A percentile compares a stretch with the other conserved stretches of the same genome.
These are phyloP conservation scores for Amphilophus citrinellus DNA, from an alignment of 2,113 vertebrate genomes.

Conservation along the genomic window DNA sequence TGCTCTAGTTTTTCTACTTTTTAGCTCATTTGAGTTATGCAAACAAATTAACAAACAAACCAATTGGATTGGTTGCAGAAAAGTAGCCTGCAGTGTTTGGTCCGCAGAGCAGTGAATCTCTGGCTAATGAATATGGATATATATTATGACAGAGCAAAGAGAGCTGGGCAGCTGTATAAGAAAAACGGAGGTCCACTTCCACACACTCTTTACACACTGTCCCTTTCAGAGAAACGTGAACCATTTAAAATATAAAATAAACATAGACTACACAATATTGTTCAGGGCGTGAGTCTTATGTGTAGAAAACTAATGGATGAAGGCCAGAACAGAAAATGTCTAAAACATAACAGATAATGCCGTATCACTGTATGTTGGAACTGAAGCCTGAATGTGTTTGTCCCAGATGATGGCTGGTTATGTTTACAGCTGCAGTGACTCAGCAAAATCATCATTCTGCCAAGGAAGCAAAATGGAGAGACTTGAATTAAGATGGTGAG, in stretches of 20 bases:
- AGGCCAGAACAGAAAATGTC: neutral
- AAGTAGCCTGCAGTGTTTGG: slow-evolving; percentile 48
- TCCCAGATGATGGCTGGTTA: slow-evolving; percentile 14
- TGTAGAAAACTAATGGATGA: neutral
- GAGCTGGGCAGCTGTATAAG: slow-evolving; percentile 4
- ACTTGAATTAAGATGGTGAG: slow-evolving; percentile 42
- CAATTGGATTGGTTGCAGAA: slow-evolving; percentile 11
- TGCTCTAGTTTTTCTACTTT: slow-evolving; percentile 27
- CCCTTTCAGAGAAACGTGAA: neutral
- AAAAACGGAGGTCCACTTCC: neutral
- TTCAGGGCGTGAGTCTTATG: neutral
- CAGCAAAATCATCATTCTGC: slow-evolving; percentile 56
- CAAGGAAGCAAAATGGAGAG: slow-evolving; percentile 42
- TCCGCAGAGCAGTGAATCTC: slow-evolving; percentile 40
- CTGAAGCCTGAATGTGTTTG: slow-evolving; percentile 10
- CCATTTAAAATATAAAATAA: slow-evolving; percentile 6
- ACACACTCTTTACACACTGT: neutral
- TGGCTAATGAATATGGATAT: slow-evolving; percentile 62
- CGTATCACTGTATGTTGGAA: neutral
- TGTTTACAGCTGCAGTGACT: slow-evolving; percentile 67
- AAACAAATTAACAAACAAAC: slow-evolving; percentile 59
- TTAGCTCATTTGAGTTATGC: slow-evolving; percentile 34
- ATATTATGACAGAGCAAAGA: slow-evolving; percentile 51
- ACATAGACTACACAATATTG: neutral
- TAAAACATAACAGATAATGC: neutral